Conservation (phyloP, 2,888 invertebrate genomes). For the Amiota communis region DNA sequence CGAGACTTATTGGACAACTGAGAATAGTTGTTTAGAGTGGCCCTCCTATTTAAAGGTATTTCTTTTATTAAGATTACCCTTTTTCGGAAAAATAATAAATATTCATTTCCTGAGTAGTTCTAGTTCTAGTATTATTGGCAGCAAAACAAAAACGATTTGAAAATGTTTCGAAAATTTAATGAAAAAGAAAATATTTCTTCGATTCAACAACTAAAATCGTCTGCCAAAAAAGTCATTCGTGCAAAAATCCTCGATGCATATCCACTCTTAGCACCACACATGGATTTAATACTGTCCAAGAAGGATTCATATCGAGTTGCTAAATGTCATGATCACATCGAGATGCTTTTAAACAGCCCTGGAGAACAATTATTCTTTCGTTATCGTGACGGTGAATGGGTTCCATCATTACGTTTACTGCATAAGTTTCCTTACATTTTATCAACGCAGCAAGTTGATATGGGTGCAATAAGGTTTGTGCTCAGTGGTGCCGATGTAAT, state of each 20-base stretch:
- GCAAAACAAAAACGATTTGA: neutral
- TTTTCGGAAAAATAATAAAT: no score
- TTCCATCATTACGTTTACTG: conserved; percentile 93
- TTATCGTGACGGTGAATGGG: conserved; percentile 95
- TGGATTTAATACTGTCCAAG: conserved; percentile 93
- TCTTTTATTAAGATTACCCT: no score
- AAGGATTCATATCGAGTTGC: conserved; percentile 94
- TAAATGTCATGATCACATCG: conserved; percentile 98
- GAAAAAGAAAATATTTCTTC: conserved; percentile 98
- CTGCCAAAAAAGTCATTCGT: conserved; percentile 96
- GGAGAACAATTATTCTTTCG: conserved; percentile 97
- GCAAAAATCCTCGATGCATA: conserved; percentile 89
- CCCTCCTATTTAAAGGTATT: no score
- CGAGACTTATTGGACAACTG: no score
- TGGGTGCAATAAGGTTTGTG: conserved; percentile 98
- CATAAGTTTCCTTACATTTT: conserved; percentile 98
- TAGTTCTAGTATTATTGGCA: neutral
- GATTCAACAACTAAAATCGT: conserved; percentile 97
- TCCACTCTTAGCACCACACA: conserved; percentile 87
- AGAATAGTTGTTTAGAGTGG: no score
- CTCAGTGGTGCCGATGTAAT: conserved; percentile 99
- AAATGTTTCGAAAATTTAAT: conserved; percentile 78
- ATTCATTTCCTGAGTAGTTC: no score
- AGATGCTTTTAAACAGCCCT: conserved; percentile 92
- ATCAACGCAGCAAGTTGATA: conserved; percentile 96